Base-by-base conservation (phyloP, 2,797 vertebrate genomes). In the Eulemur coronatus region DNA sequence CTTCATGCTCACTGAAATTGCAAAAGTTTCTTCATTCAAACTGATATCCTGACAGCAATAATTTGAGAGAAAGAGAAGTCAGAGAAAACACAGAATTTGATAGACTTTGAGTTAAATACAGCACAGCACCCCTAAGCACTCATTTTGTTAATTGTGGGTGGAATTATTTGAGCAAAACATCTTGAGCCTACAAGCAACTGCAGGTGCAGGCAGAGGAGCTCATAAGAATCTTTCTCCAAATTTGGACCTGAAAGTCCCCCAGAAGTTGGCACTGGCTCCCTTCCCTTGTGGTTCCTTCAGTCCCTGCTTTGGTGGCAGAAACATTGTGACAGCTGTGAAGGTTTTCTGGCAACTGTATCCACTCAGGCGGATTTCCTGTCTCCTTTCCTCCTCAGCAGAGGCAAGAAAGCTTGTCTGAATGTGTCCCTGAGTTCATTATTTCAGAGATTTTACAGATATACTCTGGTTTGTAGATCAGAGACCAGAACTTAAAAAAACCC, bases 101-200 rank as follows among this genome's bases (percentile, higher is more conserved):
- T 70, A 89, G 91, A 76, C 46, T 55, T 86, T 11, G 48, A 79
- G 92, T 94, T 73, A 93, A 96, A 96, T 72, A 70, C 63, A 91
- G 95, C 65, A 38, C 24, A 59, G 72, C 11, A 20, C 76, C 22
- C 79, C 59, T 30, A 65, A 41, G 76, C n/a, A 20, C 61, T 94
- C 86, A 52, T 87, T 72, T 73, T 79, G 89, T 67, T 91, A 50
- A 89, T 33, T 33, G 97, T 97, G 93, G 97, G 95, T 30, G 84
- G 94, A 94, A 96, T 91, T 94, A 91, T 94, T 89, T 96, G 89
- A 97, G 69, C 89, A 96, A 97, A 96, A 91, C 76, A 88, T 72
- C 70, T 80, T 87, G 80, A 89, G 86, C 88, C 97, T 73, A 33
- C n/a, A 7, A 67, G 94, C 57, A 28, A 43, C 69, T 22, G 73